A percentile compares a stretch with the other conserved stretches of the same genome.
phyloP scores from a whole-genome alignment of 37 sponge, comb jelly and placozoan genomes.

The Halichondria panicea region DNA sequence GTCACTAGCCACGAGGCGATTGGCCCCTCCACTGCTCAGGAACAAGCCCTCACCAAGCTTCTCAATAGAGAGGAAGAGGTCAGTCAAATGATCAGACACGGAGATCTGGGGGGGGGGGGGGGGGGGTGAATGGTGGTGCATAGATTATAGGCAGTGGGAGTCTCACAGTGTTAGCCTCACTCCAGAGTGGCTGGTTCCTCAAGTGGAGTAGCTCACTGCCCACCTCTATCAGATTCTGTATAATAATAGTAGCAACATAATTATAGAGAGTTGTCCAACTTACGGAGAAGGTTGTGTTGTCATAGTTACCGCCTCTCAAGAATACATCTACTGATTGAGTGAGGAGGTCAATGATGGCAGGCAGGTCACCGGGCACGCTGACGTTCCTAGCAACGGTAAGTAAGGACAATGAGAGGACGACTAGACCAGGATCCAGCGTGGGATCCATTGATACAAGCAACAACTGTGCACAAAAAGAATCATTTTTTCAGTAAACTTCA shows the following conservation, averaged over 20 bases:
- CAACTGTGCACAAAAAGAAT: neutral
- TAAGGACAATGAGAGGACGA: neutral
- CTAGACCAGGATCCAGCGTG: neutral
- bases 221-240: slow-evolving; percentile 17
- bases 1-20: slow-evolving; percentile 15
- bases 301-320: neutral
- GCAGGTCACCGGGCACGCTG: slow-evolving; percentile 6
- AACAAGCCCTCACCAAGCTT: neutral
- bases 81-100: neutral
- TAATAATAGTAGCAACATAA: neutral
- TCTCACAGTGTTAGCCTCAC: neutral
- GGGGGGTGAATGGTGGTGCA: neutral
- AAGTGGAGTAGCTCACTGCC: slow-evolving; percentile 23
- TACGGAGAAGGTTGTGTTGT: neutral
- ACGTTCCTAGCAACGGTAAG: neutral
- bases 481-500: neutral
- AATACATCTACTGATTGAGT: neutral
- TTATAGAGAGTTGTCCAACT: neutral
- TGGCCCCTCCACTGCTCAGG: neutral
- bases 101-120: neutral
- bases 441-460: neutral
- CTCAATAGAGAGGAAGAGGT: slow-evolving; percentile 3
- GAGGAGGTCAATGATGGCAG: slow-evolving; percentile 1
- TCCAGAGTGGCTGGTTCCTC: slow-evolving; percentile 8
- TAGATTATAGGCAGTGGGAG: neutral